Evolutionary conservation across 1,140 invertebrate genomes (phyloP).

Genomic region (Drosophila triauraria): DNA sequence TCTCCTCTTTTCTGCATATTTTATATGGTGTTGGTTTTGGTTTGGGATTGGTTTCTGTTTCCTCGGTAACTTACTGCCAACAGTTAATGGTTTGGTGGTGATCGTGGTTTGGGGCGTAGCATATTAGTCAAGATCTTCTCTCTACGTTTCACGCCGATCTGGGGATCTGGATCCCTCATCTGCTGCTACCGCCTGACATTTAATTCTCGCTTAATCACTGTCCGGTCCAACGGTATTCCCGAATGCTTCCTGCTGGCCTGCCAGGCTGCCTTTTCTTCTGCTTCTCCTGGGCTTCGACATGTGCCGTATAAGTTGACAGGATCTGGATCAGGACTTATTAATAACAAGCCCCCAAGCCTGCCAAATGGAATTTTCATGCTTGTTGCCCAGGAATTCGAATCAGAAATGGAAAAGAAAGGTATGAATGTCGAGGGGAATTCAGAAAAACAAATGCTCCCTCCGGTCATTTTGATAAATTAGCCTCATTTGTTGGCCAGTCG

Average conservation of each 20-base stretch:
- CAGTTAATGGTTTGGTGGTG: slow-evolving; percentile 57
- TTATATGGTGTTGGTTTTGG: slow-evolving; percentile 31
- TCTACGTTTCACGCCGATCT: slow-evolving; percentile 66
- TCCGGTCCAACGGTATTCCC: slow-evolving; percentile 69
- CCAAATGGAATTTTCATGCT: slow-evolving; percentile 80
- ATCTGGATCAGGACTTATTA: slow-evolving; percentile 69
- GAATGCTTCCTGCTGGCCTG: slow-evolving; percentile 45
- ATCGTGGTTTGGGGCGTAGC: slow-evolving; percentile 51
- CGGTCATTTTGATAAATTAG: slow-evolving; percentile 74
- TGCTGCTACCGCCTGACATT: slow-evolving; percentile 68
- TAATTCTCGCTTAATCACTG: slow-evolving; percentile 85
- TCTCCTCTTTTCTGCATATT: slow-evolving; percentile 30
- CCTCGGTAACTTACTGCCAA: slow-evolving; percentile 22
- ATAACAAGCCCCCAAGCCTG: slow-evolving; percentile 64
- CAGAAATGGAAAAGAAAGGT: slow-evolving; percentile 41
- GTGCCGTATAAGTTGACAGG: slow-evolving; percentile 70
- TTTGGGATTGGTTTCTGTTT: neutral
- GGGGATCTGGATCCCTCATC: slow-evolving; percentile 45
- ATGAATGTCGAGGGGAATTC: slow-evolving; percentile 36
- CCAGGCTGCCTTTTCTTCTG: slow-evolving; percentile 4
- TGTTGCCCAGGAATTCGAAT: slow-evolving; percentile 22
- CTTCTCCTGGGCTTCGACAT: slow-evolving; percentile 43
- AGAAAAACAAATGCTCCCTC: slow-evolving; percentile 31
- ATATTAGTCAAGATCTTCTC: slow-evolving; percentile 72
- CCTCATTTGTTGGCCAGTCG: slow-evolving; percentile 72